Conservation (phyloP, 2,888 invertebrate genomes). For the Philonicus albiceps region DNA sequence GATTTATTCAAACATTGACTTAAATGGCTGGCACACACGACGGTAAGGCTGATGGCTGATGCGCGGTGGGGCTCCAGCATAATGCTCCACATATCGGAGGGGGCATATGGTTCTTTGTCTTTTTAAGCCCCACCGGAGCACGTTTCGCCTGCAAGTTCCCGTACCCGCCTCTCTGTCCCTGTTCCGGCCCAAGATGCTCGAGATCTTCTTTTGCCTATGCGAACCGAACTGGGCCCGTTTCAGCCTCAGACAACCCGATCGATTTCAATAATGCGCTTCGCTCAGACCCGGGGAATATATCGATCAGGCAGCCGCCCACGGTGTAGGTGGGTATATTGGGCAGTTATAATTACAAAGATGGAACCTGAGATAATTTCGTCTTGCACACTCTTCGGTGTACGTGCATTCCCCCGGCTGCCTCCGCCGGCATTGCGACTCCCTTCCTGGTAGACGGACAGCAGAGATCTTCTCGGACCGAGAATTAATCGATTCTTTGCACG, state of each 20-base stretch:
- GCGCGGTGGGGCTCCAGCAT: not conserved
- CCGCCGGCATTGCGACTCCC: not conserved
- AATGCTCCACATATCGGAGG: conserved; percentile 33
- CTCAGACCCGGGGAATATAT: conserved; percentile 19
- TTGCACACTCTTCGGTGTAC: not conserved
- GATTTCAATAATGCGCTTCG: conserved; percentile 24
- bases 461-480: conserved; percentile 22
- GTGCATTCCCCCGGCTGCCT: not conserved
- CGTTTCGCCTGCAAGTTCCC: not conserved
- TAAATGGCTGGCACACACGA: conserved; percentile 43
- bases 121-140: not conserved
- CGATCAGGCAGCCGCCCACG: conserved; percentile 48
- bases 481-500: conserved; percentile 50
- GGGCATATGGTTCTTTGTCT: conserved; percentile 7
- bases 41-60: not conserved
- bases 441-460: not conserved
- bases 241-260: conserved; percentile 2
- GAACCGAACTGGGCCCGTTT: not conserved
- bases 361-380: conserved; percentile 43
- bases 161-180: not conserved
- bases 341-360: conserved; percentile 50
- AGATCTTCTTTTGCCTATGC: conserved; percentile 29
- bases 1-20: conserved; percentile 46
- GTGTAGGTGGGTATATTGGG: conserved; percentile 50
- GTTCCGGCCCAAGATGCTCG: not conserved